Conservation (phyloP, 2,113 vertebrate genomes). For the Rhinopithecus roxellana region DNA sequence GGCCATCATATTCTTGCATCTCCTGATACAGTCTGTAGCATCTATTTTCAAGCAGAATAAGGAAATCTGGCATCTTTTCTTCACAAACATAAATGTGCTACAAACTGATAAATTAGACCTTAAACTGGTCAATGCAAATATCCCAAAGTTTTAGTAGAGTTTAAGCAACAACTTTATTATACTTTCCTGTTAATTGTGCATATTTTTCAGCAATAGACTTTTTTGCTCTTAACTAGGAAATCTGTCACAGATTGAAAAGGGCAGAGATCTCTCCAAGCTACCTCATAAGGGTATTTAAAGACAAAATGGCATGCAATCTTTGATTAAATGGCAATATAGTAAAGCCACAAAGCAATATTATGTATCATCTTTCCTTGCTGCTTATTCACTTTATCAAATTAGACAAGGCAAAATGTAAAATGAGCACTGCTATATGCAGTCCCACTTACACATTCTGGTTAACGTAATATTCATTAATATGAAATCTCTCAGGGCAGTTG, state of each 20-base stretch:
- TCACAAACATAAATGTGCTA: background rate
- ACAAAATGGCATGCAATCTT: constrained; percentile 39
- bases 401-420: background rate
- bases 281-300: constrained; percentile 66
- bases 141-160: background rate
- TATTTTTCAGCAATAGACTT: constrained; percentile 51
- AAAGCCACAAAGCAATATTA: constrained; percentile 50
- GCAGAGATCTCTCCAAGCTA: constrained; percentile 58
- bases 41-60: background rate
- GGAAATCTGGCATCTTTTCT: background rate
- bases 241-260: constrained; percentile 29
- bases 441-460: background rate
- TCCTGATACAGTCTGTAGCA: background rate
- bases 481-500: background rate
- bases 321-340: constrained; percentile 52
- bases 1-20: background rate
- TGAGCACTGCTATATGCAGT: background rate
- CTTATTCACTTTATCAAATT: constrained; percentile 28
- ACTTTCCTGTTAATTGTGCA: constrained; percentile 25
- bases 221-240: constrained; percentile 37
- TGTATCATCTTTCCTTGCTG: constrained; percentile 7
- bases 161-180: constrained; percentile 37
- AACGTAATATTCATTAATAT: background rate
- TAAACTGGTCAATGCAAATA: background rate
- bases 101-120: background rate